Base-by-base conservation (phyloP, 2,113 vertebrate genomes). In the Athene noctua region DNA sequence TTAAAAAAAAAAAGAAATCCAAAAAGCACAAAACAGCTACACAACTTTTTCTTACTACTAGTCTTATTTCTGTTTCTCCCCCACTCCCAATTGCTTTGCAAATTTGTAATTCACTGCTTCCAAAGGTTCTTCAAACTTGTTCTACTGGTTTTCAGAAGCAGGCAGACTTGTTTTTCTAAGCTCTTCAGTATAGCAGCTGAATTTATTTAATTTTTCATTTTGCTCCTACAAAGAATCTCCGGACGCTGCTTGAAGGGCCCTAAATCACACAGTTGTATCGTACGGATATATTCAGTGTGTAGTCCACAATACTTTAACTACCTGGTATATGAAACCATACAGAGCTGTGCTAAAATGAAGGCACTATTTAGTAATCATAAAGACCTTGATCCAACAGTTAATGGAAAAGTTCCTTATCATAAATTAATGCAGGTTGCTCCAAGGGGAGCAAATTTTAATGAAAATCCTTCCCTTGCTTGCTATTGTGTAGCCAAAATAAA, bases 41-140 rank as follows among this genome's bases (percentile, higher is more conserved):
- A 42, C 15, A 79, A 44, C 6, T 32, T 86, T 80, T 92, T 70
- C 68, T 86, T 81, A 61, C 30, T 79, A 10, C 71, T 66, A 59
- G 70, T 90, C 78, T 92, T 73, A 93, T 92, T 95, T 93, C 81
- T 92, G 36, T 44, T 92, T 95, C 81, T 95, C 59, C 74, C 81
- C 90, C 84, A 66, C 90, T 96, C 90, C 49, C 74, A 23, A 70
- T 88, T 86, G 90, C 96, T 90, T 80, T 73, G 52, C 36, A 16
- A 88, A 94, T 95, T 95, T 9, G 92, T 92, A 91, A 95, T 95
- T 77, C 90, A 22, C 49, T 80, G 62, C 91, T 95, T 96, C 93
- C 95, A 95, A 92, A 96, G 96, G 95, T 95, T 95, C 94, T 91
- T 92, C 91, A 96, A 90, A 97, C 96, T 96, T 32, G 96, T 94